Percentiles rank a stretch among this genome's conserved stretches.
Evolutionary conservation across 2,113 vertebrate genomes (phyloP).

Genomic region (Myrmecobius fasciatus): DNA sequence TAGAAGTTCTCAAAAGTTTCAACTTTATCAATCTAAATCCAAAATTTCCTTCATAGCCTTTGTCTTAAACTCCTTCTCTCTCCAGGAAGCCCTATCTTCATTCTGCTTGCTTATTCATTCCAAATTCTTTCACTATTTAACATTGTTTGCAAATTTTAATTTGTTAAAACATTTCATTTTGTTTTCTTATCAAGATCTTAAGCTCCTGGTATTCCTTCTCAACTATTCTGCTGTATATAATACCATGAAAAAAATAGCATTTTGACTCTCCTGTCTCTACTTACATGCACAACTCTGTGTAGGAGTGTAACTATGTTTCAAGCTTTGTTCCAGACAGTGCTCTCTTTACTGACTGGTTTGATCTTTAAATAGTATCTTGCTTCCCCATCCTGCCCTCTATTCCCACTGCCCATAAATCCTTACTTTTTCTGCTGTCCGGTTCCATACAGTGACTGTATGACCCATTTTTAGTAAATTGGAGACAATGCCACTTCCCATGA

Average conservation of each 20-base stretch:
- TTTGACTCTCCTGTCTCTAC: neutral
- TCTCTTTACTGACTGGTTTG: neutral
- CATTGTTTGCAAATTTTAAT: neutral
- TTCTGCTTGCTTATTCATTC: neutral
- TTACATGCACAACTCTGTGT: neutral
- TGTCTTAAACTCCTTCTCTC: neutral
- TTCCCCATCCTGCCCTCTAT: neutral
- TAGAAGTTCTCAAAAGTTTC: too few relatives aligned
- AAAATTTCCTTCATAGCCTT: neutral
- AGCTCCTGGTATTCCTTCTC: neutral
- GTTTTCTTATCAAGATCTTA: neutral
- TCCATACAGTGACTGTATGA: slow-evolving; percentile 98
- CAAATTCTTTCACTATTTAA: neutral
- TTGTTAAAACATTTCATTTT: neutral
- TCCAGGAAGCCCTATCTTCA: neutral
- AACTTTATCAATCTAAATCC: neutral
- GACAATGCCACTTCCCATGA: slow-evolving; percentile 98
- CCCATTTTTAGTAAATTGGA: slow-evolving; percentile 99
- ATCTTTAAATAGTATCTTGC: neutral
- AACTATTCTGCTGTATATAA: neutral
- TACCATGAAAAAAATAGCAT: neutral
- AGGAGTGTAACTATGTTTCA: neutral
- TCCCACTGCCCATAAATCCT: slow-evolving; percentile 12
- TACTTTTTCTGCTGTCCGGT: slow-evolving; percentile 98
- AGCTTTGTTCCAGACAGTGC: neutral